Base-by-base conservation (phyloP, 2,113 vertebrate species). In the Dendropsophus ebraccatus region DNA sequence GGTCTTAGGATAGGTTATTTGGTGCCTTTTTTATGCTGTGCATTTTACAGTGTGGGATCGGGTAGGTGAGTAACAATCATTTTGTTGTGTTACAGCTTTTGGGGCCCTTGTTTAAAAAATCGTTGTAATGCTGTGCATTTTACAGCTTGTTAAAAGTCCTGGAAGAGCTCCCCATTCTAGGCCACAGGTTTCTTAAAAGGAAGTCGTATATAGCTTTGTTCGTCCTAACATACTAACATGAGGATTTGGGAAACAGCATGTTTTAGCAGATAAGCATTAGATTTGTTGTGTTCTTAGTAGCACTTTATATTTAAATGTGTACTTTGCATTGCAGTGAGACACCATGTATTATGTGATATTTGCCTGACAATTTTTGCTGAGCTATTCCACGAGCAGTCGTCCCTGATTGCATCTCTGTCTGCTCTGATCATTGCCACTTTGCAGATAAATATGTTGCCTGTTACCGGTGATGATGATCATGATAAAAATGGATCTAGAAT, bases 351-450 rank as follows among this genome's bases (percentile, higher is more conserved):
- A 72, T 25, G 37, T 25, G 32, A 41, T 81, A 58, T 56, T 80
- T 32, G 47, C 72, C 37, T 30, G 49, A 73, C 49, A 30, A 73
- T 86, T 80, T 54, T 65, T n/a, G n/a, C 23, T 1, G 6, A 85
- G 74, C 74, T 19, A 8, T 37, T 47, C 45, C 19, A 54, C 49
- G 47, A 54, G 49, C 41, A 54, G 21, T 25, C 14, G 1, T 56
- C 41, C 35, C 16, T 81, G 76, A 86, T 85, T 85, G 50, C 62
- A 54, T 85, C 84, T 70, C 32, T 45, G 37, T 58, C 62, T 86
- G 62, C 60, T 78, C 28, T 76, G 73, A 62, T 80, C 47, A 69
- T 14, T n/a, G 10, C 30, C 67, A 73, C 65, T 69, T 35, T 56
- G 23, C 2, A 73, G 81, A 72, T 86, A 56, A 70, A 80, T 79